Conservation (phyloP, 2,888 invertebrate species). For the Drosophila flavopinicola region DNA sequence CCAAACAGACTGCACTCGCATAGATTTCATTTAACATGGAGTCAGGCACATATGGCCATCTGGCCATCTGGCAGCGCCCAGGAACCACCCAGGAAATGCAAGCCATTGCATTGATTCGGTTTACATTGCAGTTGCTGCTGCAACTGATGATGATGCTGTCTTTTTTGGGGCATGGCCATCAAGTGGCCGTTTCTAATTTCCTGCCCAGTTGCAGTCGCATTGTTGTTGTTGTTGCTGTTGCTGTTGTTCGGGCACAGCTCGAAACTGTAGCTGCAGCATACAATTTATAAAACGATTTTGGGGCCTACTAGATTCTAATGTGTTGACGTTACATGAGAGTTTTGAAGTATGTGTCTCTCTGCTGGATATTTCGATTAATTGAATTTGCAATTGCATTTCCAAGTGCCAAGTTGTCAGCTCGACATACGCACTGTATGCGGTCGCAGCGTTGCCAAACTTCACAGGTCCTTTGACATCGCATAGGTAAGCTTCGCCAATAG, state of each 20-base stretch:
- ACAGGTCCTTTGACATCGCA: neutral
- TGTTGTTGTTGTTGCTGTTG: slow-evolving; percentile 45
- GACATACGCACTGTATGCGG: neutral
- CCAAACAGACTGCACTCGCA: slow-evolving; percentile 47
- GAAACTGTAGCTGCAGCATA: slow-evolving; percentile 47
- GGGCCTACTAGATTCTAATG: slow-evolving; percentile 47
- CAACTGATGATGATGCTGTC: slow-evolving; percentile 15
- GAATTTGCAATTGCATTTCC: slow-evolving; percentile 54
- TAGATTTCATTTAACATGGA: slow-evolving; percentile 58
- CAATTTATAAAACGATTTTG: slow-evolving; percentile 71
- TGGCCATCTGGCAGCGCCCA: slow-evolving; percentile 6
- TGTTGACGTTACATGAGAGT: slow-evolving; percentile 7
- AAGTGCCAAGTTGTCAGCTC: slow-evolving; percentile 31
- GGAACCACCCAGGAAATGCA: slow-evolving; percentile 63
- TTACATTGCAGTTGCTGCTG: slow-evolving; percentile 40
- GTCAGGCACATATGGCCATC: slow-evolving; percentile 25
- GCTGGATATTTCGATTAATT: slow-evolving; percentile 65
- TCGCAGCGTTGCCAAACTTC: slow-evolving; percentile 4
- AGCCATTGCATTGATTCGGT: slow-evolving; percentile 54
- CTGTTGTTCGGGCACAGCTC: slow-evolving; percentile 23
- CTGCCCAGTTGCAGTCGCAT: slow-evolving; percentile 47
- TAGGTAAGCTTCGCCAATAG: neutral
- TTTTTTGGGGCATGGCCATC: slow-evolving; percentile 45
- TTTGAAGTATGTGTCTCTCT: slow-evolving; percentile 7
- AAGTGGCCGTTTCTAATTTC: slow-evolving; percentile 74